Base-by-base conservation (phyloP, 2,797 vertebrate species). In the Propithecus deckenii region DNA sequence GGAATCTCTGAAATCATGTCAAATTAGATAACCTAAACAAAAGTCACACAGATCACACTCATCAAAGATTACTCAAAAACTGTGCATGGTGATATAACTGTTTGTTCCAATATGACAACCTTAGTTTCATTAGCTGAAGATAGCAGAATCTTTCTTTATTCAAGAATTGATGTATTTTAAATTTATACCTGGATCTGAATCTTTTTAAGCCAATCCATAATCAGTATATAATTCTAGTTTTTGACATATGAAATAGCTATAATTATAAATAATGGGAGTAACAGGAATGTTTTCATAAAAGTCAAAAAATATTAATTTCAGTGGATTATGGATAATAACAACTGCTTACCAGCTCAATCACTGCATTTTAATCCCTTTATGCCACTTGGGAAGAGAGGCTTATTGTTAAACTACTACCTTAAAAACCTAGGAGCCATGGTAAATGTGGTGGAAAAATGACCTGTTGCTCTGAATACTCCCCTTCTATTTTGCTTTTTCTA, bases 1-100 rank as follows among this genome's bases (percentile, higher is more conserved):
- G 12, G 2, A 4, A 69, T 87, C 72, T 93, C 43, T 81, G 85
- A 97, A 97, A 86, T 89, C 48, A 63, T 57, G 32, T 88, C 65
- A 90, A 80, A 90, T 87, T 81, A 79, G 5, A 48, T 72, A 80
- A 48, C 7, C 81, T 65, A 92, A 86, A 69, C 22, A 30, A 90
- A 87, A 96, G 32, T 79, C 65, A 74, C 32, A 75, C 1, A 72
- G 5, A 25, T 93, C 43, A 87, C 50, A 72, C 80, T 80, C 20
- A 57, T 76, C 18, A 93, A 86, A 79, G 9, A 13, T 75, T 6
- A 59, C 67, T 63, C 67, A 79, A 87, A 67, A 61, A 22, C 12
- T 4, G 14, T 83, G 13, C 8, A 79, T 9, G 76, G 22, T 59
- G 59, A 90, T 65, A n/a, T 28, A 80, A 78, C 52, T 65, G 74